phyloP scores from a whole-genome alignment of 2,797 vertebrate genomes.

The Euphonia xanthogaster region DNA sequence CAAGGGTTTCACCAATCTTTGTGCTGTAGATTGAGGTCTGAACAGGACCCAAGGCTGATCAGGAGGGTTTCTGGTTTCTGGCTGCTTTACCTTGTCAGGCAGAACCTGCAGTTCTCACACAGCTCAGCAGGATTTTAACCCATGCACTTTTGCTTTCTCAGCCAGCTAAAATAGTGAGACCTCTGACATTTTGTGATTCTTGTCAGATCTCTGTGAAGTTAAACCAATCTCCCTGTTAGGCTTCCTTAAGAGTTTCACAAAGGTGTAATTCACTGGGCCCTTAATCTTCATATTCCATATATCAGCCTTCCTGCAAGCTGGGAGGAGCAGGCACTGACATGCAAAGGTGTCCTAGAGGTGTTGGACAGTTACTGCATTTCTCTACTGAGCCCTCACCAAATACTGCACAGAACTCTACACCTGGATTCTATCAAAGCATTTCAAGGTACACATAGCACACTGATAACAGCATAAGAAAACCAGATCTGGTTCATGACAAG shows the following conservation, averaged over 20 bases:
- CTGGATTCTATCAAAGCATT: not conserved
- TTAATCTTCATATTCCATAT: not conserved
- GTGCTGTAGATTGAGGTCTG: fast-evolving
- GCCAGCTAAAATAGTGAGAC: not conserved
- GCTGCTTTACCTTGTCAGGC: not conserved
- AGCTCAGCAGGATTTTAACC: not conserved
- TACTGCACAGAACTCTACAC: not conserved
- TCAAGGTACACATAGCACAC: not conserved
- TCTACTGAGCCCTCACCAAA: not conserved
- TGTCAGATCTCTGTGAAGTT: not conserved
- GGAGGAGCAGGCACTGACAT: not conserved
- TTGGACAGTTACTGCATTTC: not conserved
- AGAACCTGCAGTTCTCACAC: not conserved
- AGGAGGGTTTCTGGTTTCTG: not conserved
- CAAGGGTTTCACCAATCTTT: not conserved
- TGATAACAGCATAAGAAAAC: not conserved
- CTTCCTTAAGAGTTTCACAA: not conserved
- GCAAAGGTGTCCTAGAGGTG: not conserved
- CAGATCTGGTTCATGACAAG: not conserved
- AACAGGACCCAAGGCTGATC: not conserved
- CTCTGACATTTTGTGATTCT: not conserved
- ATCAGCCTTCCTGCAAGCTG: not conserved
- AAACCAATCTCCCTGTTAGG: not conserved
- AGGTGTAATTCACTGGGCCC: not conserved
- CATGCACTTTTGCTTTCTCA: not conserved